A percentile compares a stretch with the other conserved stretches of the same genome.
Evolutionary conservation across 2,113 vertebrate genomes (phyloP).

Genomic region (Malurus alboscapulatus): DNA sequence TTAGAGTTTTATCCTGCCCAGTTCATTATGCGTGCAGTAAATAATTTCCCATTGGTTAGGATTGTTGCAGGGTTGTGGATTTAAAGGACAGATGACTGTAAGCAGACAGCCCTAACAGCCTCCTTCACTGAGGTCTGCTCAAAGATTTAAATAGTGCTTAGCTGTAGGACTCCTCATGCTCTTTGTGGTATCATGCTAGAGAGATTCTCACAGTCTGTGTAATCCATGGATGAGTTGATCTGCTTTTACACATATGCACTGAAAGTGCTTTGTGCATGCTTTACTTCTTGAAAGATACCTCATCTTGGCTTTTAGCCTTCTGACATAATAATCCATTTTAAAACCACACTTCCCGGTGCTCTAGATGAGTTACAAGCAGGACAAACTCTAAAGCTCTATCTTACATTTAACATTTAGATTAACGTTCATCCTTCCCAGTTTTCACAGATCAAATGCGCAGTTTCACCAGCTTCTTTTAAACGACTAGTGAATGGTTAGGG

Average conservation of each 20-base stretch:
- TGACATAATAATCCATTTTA: neutral
- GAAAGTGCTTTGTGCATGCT: neutral
- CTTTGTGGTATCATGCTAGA: neutral
- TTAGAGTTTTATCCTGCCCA: neutral
- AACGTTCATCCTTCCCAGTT: neutral
- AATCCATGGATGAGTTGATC: fast-evolving
- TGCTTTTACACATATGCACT: neutral
- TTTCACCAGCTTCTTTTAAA: neutral
- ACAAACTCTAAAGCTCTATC: neutral
- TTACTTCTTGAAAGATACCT: neutral
- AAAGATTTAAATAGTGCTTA: neutral
- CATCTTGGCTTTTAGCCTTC: neutral
- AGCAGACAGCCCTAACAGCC: neutral
- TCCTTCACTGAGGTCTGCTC: neutral
- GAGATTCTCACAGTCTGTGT: neutral
- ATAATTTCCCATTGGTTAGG: neutral
- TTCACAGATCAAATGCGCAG: neutral
- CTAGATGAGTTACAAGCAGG: neutral
- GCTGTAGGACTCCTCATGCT: neutral
- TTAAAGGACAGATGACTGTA: neutral
- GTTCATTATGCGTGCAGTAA: neutral
- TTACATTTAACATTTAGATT: neutral
- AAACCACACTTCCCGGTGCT: neutral
- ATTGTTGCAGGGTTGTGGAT: neutral
- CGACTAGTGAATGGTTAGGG: neutral